These are phyloP conservation scores for Arremon brunneinucha DNA, from an alignment of 2,797 vertebrate genomes.

Conservation along the genomic window DNA sequence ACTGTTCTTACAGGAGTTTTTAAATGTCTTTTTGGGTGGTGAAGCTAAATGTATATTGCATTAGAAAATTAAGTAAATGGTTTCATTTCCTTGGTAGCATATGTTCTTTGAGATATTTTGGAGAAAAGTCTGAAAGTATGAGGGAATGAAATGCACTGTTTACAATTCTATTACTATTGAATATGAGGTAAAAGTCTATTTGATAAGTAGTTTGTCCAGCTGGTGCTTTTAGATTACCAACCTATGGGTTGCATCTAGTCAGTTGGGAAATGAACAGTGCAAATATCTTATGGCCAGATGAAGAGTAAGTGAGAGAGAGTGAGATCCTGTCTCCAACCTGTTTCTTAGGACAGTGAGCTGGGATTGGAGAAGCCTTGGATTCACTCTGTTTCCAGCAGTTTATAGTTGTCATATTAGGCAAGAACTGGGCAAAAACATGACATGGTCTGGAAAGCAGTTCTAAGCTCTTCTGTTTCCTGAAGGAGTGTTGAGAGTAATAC, in stretches of 20 bases:
- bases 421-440: neutral
- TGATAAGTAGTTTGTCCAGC: neutral
- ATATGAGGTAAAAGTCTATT: neutral
- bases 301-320: neutral
- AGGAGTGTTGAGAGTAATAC: neutral
- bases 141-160: neutral
- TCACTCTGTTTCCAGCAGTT: neutral
- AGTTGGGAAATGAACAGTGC: neutral
- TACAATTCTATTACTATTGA: neutral
- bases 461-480: neutral
- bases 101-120: neutral
- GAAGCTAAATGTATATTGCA: neutral
- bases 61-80: neutral
- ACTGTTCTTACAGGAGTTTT: constrained; percentile 38
- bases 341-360: neutral
- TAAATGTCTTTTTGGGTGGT: neutral
- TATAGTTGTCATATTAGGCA: neutral
- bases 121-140: neutral
- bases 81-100: neutral
- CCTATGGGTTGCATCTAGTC: neutral
- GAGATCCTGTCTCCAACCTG: neutral
- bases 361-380: neutral
- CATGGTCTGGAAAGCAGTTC: neutral
- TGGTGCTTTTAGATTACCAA: neutral
- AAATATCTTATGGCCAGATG: neutral